phyloP scores from a whole-genome alignment of 2,888 invertebrate species.

The Hypsopygia costalis region DNA sequence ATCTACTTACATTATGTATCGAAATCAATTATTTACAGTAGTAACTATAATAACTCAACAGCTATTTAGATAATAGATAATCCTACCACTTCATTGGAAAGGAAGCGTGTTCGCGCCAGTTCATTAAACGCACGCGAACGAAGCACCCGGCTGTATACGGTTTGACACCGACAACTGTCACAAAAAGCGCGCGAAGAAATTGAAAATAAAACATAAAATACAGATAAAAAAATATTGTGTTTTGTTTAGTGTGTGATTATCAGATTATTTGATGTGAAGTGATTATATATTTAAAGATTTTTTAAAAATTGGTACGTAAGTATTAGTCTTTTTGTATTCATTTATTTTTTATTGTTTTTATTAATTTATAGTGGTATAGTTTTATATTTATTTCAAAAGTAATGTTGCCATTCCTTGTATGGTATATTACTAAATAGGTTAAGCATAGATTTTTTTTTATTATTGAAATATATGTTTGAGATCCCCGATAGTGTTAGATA shows the following conservation, averaged over 20 bases:
- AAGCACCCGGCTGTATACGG: slow-evolving; percentile 1
- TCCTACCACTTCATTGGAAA: slow-evolving; percentile 8
- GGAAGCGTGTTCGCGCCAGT: slow-evolving; percentile 13
- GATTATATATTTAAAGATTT: not conserved
- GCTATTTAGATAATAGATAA: not conserved
- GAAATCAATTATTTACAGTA: too few species aligned
- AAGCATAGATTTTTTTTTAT: too few species aligned
- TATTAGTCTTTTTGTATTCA: too few species aligned
- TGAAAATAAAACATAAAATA: not conserved
- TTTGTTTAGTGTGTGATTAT: not conserved
- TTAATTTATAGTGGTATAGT: too few species aligned
- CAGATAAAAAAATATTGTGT: not conserved
- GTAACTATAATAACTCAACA: too few species aligned
- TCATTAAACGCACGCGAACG: slow-evolving; percentile 9
- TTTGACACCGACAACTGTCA: not conserved
- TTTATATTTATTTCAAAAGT: too few species aligned
- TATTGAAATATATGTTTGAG: too few species aligned
- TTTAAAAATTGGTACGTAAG: not conserved
- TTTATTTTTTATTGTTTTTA: too few species aligned
- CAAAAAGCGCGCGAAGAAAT: not conserved
- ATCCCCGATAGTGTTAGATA: too few species aligned
- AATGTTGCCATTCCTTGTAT: too few species aligned
- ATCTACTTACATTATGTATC: too few species aligned
- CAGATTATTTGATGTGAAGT: not conserved
- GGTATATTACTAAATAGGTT: too few species aligned